Conservation (phyloP, 2,888 invertebrate species). For the Lobophora halterata region DNA sequence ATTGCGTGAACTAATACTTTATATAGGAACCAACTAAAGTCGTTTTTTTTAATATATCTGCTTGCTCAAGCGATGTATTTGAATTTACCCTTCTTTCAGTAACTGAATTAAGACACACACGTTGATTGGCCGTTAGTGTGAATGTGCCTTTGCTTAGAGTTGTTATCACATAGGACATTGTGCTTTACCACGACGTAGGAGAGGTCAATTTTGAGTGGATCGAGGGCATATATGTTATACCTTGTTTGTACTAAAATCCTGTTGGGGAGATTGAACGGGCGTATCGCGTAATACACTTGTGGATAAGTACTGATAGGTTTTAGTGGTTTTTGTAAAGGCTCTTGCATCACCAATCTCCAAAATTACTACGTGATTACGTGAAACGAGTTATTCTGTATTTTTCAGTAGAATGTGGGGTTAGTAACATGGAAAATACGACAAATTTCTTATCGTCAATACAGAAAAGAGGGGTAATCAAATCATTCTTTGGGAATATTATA, state of each 20-base stretch:
- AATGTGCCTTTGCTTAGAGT: not conserved
- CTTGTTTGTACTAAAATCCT: constrained; percentile 25
- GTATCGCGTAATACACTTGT: constrained; percentile 18
- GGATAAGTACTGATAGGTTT: constrained; percentile 23
- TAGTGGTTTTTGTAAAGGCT: constrained; percentile 16
- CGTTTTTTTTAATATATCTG: too few species aligned
- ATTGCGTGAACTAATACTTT: too few species aligned
- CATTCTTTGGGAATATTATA: too few species aligned
- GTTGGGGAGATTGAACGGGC: constrained; percentile 21
- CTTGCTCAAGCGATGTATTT: constrained; percentile 6
- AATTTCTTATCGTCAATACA: too few species aligned
- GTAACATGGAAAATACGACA: too few species aligned
- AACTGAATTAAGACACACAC: constrained; percentile 5
- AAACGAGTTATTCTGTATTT: too few species aligned
- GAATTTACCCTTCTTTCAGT: constrained; percentile 5
- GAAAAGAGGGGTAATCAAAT: too few species aligned
- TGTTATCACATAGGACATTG: not conserved
- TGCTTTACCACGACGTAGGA: not conserved
- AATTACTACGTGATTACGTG: constrained; percentile 2
- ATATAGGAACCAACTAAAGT: too few species aligned
- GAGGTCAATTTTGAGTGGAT: constrained; percentile 3
- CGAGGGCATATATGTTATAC: constrained; percentile 3
- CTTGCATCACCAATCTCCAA: constrained; percentile 10
- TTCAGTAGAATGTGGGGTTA: too few species aligned
- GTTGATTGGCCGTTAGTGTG: constrained; percentile 10